Evolutionary conservation across 2,113 vertebrate genomes (phyloP), one percentile per base, ranked within the genome.

Genomic region (Tenebrosternarchus preto): DNA sequence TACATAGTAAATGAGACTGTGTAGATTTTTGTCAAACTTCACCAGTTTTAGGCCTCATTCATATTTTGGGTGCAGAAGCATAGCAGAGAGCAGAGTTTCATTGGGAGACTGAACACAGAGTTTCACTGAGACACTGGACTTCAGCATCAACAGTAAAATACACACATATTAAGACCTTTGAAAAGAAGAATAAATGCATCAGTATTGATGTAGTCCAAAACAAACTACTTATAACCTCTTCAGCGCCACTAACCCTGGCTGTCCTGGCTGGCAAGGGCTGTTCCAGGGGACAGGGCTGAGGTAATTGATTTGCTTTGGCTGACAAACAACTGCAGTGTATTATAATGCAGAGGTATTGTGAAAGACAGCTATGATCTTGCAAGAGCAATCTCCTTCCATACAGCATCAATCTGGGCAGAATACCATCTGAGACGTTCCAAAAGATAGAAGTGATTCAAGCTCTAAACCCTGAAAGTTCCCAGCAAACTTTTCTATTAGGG

Each of bases 401-500:
- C 50, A 50, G 2, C 5, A 55, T 55, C 24, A 12, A 20, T 56
- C n/a, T 17, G 22, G 29, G 17, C 67, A 25, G 15, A 68, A 66
- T 25, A n/a, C 17, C 25, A 39, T 64, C 27, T n/a, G 63, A 50
- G 29, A 68, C 6, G 53, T 25, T 68, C n/a, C 76, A 36, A 19
- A 12, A 15, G 19, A 9, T n/a, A 33, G 24, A 27, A 66, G 61
- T n/a, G 36, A n/a, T 29, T 66, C 27, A 66, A 29, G 9, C 59
- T 15, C 33, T 17, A 59, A 46, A 25, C 2, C 5, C 53, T 24
- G 36, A 67, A 60, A 25, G 39, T 22, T 33, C 36, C 36, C 56
- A 22, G 24, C 50, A 50, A 76, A 76, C 56, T 53, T 81, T 63
- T 53, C 39, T 63, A 63, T 76, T 82, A 72, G 74, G 43, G 64